A percentile compares a stretch with the other conserved stretches of the same genome.
These are phyloP conservation scores for Acestrorhynchus altus DNA, from an alignment of 2,797 vertebrate genomes.

Conservation along the genomic window DNA sequence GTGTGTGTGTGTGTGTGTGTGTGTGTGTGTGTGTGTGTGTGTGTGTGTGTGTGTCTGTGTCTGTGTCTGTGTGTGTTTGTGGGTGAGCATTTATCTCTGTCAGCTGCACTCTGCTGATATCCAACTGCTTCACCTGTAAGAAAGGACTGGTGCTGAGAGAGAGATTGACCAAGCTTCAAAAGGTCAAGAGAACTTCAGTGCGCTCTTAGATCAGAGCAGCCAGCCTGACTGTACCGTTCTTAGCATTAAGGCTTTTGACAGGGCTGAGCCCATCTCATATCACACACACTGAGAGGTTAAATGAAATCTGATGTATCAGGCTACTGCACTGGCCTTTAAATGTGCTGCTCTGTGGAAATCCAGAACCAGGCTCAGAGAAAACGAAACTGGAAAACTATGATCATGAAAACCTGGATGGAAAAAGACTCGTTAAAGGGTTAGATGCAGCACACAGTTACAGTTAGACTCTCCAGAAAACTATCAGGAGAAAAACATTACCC, in stretches of 20 bases:
- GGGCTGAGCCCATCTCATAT: slow-evolving; percentile 14
- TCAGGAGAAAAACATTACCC: too few relatives aligned
- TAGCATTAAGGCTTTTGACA: slow-evolving; percentile 30
- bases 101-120: slow-evolving; percentile 31
- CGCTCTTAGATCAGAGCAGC: slow-evolving; percentile 51
- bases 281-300: not conserved
- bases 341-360: not conserved
- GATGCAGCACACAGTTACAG: too few relatives aligned
- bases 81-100: slow-evolving; percentile 18
- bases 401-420: too few relatives aligned
- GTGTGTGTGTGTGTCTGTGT: not conserved
- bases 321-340: not conserved
- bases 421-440: too few relatives aligned
- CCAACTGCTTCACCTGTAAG: slow-evolving; percentile 31
- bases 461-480: too few relatives aligned
- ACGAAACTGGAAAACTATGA: not conserved
- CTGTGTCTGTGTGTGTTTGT: not conserved
- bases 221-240: slow-evolving; percentile 10
- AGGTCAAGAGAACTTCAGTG: slow-evolving; percentile 63
- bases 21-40: not conserved
- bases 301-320: slow-evolving; percentile 18
- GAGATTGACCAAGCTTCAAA: slow-evolving; percentile 51
- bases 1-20: not conserved
- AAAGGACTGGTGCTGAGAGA: slow-evolving; percentile 34
- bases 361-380: not conserved